Conservation (phyloP, 2,113 vertebrate genomes). For the Osmerus mordax region DNA sequence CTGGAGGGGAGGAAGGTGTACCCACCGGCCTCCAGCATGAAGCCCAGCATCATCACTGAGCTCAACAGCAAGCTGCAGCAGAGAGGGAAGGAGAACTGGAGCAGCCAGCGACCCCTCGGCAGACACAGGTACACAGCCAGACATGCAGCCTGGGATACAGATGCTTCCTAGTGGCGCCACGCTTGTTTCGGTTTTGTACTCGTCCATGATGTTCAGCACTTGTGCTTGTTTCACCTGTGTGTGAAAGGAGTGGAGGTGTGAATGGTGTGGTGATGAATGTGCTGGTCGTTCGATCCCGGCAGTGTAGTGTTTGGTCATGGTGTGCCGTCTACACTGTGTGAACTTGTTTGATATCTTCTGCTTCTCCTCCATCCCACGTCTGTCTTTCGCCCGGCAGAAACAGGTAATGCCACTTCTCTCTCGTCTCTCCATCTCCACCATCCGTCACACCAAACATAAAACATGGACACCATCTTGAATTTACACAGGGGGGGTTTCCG, state of each 20-base stretch:
- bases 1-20: conserved; percentile 73
- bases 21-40: conserved; percentile 79
- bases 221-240: conserved; percentile 11
- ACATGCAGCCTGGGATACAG: too few species aligned
- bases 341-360: conserved; percentile 64
- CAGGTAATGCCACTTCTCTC: background rate
- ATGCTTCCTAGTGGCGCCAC: too few species aligned
- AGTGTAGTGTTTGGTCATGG: conserved; percentile 3
- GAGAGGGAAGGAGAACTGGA: conserved; percentile 74
- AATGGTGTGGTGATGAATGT: too few species aligned
- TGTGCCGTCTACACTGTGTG: conserved; percentile 49
- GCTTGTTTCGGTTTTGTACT: too few species aligned
- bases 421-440: background rate
- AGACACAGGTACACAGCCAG: conserved; percentile 73
- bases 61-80: conserved; percentile 91
- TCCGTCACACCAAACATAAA: conserved; percentile 23
- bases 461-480: conserved; percentile 19
- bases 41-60: conserved; percentile 89
- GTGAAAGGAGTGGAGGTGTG: too few species aligned
- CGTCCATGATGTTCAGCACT: too few species aligned
- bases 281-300: too few species aligned
- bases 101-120: conserved; percentile 69
- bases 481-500: background rate
- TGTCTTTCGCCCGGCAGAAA: too few species aligned
- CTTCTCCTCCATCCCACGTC: conserved; percentile 14